These are phyloP conservation scores for Calephelis virginiensis DNA, from an alignment of 1,140 invertebrate genomes.

Conservation along the genomic window DNA sequence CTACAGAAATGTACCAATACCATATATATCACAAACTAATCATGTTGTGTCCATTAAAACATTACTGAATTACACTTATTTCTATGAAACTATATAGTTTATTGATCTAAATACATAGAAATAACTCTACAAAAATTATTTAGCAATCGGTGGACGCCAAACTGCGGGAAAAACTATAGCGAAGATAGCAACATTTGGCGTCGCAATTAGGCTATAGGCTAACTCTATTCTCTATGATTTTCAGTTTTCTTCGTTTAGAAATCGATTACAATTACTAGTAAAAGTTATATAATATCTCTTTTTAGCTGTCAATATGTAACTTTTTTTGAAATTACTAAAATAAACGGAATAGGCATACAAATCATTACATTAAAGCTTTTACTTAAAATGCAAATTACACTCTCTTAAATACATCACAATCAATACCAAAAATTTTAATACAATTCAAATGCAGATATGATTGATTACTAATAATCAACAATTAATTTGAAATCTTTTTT, in stretches of 20 bases:
- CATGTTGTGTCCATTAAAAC: constrained; percentile 56
- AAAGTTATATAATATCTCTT: no score
- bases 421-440: no score
- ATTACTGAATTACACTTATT: constrained; percentile 56
- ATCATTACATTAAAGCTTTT: no score
- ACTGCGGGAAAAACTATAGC: constrained; percentile 75
- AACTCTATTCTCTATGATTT: constrained; percentile 51
- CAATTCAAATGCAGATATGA: no score
- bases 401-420: no score
- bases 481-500: no score
- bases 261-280: not conserved
- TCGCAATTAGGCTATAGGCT: constrained; percentile 53
- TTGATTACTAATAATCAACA: no score
- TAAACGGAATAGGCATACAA: no score
- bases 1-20: constrained; percentile 52
- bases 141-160: constrained; percentile 73
- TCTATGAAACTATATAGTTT: constrained; percentile 44
- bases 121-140: constrained; percentile 60
- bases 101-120: constrained; percentile 73
- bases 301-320: no score
- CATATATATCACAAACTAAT: constrained; percentile 60
- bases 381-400: no score
- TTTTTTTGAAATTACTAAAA: no score
- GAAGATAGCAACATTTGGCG: constrained; percentile 59
- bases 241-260: constrained; percentile 30